A percentile compares a stretch with the other conserved stretches of the same genome.
Conservation (phyloP, 1,140 invertebrate genomes). For the Euborellia annulipes region DNA sequence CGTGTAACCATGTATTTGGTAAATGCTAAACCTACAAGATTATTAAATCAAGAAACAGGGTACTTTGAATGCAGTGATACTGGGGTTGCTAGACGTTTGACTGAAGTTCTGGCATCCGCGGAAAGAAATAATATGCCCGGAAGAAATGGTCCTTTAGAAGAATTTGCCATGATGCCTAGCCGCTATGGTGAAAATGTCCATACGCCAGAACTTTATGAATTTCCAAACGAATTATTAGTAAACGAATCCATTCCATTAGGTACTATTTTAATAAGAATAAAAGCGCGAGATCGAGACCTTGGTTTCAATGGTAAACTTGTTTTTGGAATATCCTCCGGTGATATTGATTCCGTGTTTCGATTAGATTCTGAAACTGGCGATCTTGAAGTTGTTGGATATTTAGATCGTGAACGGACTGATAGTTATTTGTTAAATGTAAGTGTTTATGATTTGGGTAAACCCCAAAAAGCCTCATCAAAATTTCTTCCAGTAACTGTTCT, state of each 20-base stretch:
- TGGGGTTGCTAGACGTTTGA: conserved; percentile 58
- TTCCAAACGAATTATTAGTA: conserved; percentile 57
- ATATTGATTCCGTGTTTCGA: conserved; percentile 73
- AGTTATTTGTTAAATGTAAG: conserved; percentile 78
- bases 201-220: conserved; percentile 62
- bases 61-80: conserved; percentile 72
- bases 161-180: conserved; percentile 60
- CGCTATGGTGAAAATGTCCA: conserved; percentile 74
- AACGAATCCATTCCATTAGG: conserved; percentile 77
- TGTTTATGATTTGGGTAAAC: conserved; percentile 73
- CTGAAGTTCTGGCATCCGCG: conserved; percentile 60
- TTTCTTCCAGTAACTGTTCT: conserved; percentile 59
- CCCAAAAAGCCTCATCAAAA: conserved; percentile 57
- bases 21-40: conserved; percentile 33
- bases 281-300: conserved; percentile 65
- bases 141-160: conserved; percentile 35
- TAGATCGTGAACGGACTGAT: conserved; percentile 71
- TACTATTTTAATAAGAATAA: conserved; percentile 51
- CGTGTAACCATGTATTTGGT: conserved; percentile 55
- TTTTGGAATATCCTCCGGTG: conserved; percentile 73
- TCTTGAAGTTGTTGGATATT: conserved; percentile 63
- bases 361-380: conserved; percentile 74
- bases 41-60: conserved; percentile 31
- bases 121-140: conserved; percentile 59
- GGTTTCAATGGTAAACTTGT: conserved; percentile 84